Base-by-base conservation (phyloP, 2,113 vertebrate species). In the Saccopteryx leptura region DNA sequence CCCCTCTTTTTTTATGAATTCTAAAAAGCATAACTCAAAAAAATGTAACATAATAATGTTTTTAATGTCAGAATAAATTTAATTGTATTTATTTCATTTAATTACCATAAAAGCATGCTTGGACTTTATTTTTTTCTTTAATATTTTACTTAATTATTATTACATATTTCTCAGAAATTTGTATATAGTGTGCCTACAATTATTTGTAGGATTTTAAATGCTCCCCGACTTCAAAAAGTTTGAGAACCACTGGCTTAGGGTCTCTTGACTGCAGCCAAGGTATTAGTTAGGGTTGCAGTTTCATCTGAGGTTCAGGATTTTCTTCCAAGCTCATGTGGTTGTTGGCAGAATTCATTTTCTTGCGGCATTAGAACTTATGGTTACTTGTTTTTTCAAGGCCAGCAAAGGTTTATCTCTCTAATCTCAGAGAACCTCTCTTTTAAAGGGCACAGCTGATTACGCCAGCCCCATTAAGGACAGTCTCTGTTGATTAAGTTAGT, bases 311-410 rank as follows among this genome's bases (percentile, higher is more conserved):
- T 54, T 65, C 50, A 76, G 58, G 18, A 23, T 54, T 46, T 46
- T 88, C 46, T 79, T 84, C 7, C 31, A 90, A 52, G 14, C 33
- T 82, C 28, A 17, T 50, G 24, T 80, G 9, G 28, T 28, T 75
- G 14, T 33, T 83, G 50, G 11, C 15, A 83, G 69, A 87, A 68
- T 88, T 93, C 50, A 74, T 93, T 95, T 93, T 84, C 19, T 92
- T 76, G 0, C 5, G 54, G 5, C 2, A 79, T 90, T 84, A 91
- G 13, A 93, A 83, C 56, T 71, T 56, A n/a, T 24, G 26, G 19
- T 86, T n/a, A 79, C 23, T 90, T 83, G 13, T 71, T 95, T 28
- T n/a, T 80, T 97, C 23, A 91, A 94, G 17, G 9, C 23, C 60
- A 84, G 66, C 28, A 58, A 89, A 46, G 56, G 7, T n/a, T 13